Conservation (phyloP, 64 coral and sea anemone genomes). For the Dendronephthya gigantea region DNA sequence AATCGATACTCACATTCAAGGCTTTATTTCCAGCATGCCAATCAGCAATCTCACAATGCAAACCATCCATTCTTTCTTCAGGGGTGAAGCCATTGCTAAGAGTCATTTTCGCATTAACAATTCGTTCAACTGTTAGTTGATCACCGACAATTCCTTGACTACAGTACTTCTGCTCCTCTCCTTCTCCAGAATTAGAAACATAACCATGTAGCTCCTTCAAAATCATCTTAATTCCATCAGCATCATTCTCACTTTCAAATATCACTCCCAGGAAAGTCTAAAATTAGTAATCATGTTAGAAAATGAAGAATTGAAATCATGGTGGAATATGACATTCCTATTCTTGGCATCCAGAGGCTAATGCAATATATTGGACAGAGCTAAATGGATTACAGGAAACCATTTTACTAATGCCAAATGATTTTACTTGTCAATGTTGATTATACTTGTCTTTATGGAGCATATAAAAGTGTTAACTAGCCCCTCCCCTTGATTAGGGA, state of each 20-base stretch:
- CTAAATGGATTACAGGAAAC: no score
- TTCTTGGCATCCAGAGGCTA: no score
- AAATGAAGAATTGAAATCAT: no score
- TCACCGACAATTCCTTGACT: constrained; percentile 20
- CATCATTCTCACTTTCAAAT: constrained; percentile 24
- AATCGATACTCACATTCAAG: neutral
- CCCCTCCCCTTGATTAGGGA: no score
- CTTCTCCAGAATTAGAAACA: neutral
- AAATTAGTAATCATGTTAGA: no score
- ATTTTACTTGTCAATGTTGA: no score
- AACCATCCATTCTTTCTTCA: neutral
- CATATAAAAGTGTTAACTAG: no score
- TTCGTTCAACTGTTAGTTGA: constrained; percentile 44
- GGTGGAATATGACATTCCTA: no score
- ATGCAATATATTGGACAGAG: no score
- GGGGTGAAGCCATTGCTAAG: neutral
- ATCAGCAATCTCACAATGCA: neutral
- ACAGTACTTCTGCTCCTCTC: neutral
- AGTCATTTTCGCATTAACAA: neutral
- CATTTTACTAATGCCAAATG: no score
- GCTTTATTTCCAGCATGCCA: constrained; percentile 28
- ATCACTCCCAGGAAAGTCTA: neutral
- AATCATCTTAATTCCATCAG: constrained; percentile 17
- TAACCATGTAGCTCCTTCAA: constrained; percentile 9
- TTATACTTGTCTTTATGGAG: no score